These are phyloP conservation scores for Autographa gamma DNA, from an alignment of 2,888 invertebrate species.

Conservation along the genomic window DNA sequence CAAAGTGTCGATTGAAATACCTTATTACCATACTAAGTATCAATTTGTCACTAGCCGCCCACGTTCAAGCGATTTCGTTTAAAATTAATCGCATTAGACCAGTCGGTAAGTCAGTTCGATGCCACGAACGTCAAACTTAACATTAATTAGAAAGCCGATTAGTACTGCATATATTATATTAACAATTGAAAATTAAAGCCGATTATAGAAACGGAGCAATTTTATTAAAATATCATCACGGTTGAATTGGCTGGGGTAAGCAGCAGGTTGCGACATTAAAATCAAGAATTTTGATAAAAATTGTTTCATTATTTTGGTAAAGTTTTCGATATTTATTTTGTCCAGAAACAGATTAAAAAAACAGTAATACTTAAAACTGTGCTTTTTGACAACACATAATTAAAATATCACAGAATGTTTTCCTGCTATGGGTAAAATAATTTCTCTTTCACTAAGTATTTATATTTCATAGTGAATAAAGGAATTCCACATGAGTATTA, in stretches of 20 bases:
- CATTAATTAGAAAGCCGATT: slow-evolving; percentile 13
- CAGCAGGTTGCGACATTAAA: no score
- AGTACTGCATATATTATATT: slow-evolving; percentile 11
- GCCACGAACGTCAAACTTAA: neutral
- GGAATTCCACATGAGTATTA: no score
- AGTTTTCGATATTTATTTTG: no score
- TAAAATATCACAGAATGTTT: no score
- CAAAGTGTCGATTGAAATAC: neutral
- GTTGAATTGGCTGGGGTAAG: neutral
- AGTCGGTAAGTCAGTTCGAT: slow-evolving; percentile 7
- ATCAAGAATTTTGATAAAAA: no score
- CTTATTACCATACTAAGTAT: slow-evolving; percentile 5
- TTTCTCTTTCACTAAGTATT: no score
- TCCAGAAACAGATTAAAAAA: no score
- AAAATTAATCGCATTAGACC: slow-evolving; percentile 8
- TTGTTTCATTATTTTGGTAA: no score
- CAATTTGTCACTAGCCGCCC: slow-evolving; percentile 3
- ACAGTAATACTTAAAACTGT: no score
- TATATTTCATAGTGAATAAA: no score
- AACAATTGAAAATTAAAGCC: slow-evolving; percentile 8
- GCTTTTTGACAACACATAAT: no score
- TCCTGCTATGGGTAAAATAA: no score
- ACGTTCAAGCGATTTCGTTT: slow-evolving; percentile 2
- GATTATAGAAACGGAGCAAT: neutral
- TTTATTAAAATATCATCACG: neutral